A percentile compares a stretch with the other conserved stretches of the same genome.
phyloP scores from a whole-genome alignment of 2,113 vertebrate genomes.

The Empidonax alnorum region DNA sequence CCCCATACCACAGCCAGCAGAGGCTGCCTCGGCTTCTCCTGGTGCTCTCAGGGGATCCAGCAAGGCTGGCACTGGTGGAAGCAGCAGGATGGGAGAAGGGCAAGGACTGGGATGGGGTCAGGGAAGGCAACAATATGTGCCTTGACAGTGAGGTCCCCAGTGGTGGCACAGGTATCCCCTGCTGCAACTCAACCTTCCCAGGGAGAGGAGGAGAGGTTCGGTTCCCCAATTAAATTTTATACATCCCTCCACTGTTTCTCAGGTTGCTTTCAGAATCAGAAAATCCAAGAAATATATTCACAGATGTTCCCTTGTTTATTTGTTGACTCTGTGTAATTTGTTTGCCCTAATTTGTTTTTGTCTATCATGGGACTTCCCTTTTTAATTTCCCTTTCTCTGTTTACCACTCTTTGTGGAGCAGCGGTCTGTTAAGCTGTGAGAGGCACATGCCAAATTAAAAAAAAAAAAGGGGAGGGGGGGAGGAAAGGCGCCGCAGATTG shows the following conservation, averaged over 20 bases:
- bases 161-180: not conserved
- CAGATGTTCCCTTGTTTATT: conserved; percentile 99
- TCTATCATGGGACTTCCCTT: conserved; percentile 96
- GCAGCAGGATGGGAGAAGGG: not conserved
- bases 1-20: not conserved
- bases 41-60: not conserved
- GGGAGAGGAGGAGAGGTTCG: conserved; percentile 1
- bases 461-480: conserved; percentile 9
- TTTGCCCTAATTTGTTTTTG: conserved; percentile 99
- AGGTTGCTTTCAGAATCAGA: conserved; percentile 80
- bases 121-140: fast-evolving
- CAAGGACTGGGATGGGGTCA: fast-evolving
- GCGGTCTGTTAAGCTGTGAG: conserved; percentile 96
- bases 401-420: conserved; percentile 98
- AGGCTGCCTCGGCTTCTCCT: not conserved
- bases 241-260: conserved; percentile 74
- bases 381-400: conserved; percentile 99
- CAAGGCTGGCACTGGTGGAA: fast-evolving
- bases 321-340: conserved; percentile 99
- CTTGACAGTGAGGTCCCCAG: not conserved
- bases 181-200: conserved; percentile 2
- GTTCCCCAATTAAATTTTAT: conserved; percentile 62
- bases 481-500: conserved; percentile 87
- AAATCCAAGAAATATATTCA: conserved; percentile 93
- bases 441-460: conserved; percentile 92